Conservation (phyloP, 2,113 vertebrate genomes). For the Tragulus kanchil region DNA sequence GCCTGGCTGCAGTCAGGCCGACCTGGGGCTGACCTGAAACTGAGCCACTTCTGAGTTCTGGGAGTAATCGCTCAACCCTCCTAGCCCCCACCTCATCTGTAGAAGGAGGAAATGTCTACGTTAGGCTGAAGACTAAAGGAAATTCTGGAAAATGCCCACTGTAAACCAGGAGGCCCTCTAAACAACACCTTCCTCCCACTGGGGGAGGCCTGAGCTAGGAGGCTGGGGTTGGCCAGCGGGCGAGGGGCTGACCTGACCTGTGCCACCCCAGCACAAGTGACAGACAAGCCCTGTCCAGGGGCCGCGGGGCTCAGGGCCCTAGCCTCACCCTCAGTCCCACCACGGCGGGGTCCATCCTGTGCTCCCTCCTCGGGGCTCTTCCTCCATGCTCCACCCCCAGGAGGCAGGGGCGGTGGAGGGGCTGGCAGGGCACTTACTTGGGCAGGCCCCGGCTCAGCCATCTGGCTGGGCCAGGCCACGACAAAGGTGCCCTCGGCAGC, state of each 20-base stretch:
- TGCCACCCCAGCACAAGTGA: neutral
- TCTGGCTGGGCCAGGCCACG: constrained; percentile 85
- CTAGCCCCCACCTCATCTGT: neutral
- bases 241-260: neutral
- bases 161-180: neutral
- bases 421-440: constrained; percentile 85
- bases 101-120: neutral
- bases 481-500: constrained; percentile 82
- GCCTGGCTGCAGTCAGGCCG: neutral
- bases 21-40: neutral
- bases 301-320: neutral
- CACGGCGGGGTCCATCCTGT: neutral
- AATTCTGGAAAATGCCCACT: neutral
- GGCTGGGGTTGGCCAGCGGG: accelerated
- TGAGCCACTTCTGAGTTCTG: neutral
- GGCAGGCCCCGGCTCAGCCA: constrained; percentile 69
- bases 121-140: neutral
- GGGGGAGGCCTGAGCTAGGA: neutral
- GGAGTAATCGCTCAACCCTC: neutral
- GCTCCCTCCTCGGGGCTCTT: neutral
- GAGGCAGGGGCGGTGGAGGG: neutral
- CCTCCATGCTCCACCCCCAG: neutral
- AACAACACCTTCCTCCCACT: neutral
- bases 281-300: neutral
- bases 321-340: neutral